Evolutionary conservation across 2,888 invertebrate species (phyloP).

Genomic region (Caenorhabditis japonica): DNA sequence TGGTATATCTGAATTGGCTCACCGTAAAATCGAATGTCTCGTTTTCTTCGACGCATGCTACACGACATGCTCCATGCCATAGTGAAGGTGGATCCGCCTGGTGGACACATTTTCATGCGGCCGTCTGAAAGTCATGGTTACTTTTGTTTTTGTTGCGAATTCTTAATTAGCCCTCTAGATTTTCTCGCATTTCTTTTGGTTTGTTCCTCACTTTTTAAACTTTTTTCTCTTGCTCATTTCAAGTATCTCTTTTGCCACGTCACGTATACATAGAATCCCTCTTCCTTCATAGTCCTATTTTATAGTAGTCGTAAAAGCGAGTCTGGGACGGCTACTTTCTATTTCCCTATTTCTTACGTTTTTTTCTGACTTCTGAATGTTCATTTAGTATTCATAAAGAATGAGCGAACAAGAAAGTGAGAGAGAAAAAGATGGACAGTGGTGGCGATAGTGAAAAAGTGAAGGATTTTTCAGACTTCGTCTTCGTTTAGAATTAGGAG

Average conservation of each 20-base stretch:
- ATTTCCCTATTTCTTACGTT: too few species aligned
- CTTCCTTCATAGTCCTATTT: neutral
- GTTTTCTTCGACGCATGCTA: conserved; percentile 63
- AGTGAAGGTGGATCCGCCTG: conserved; percentile 68
- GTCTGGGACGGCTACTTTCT: too few species aligned
- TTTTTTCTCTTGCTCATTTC: neutral
- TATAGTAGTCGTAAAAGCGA: conserved; percentile 9
- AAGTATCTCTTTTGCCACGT: neutral
- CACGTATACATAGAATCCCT: too few species aligned
- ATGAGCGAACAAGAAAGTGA: too few species aligned
- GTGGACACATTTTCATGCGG: conserved; percentile 68
- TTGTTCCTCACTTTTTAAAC: neutral
- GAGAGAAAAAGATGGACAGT: too few species aligned
- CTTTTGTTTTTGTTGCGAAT: neutral
- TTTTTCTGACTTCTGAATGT: neutral
- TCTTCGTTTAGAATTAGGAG: too few species aligned
- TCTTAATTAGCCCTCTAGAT: neutral
- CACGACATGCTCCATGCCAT: conserved; percentile 71
- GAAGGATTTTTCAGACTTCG: too few species aligned
- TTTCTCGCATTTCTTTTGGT: conserved; percentile 1
- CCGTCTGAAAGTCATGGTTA: conserved; percentile 48
- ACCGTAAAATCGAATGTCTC: conserved; percentile 36
- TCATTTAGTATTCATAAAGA: conserved; percentile 17
- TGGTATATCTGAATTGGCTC: too few species aligned
- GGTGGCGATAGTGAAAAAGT: too few species aligned